A percentile compares a stretch with the other conserved stretches of the same genome.
Conservation (phyloP, 2,113 vertebrate species). For the Pleuronectes platessa region DNA sequence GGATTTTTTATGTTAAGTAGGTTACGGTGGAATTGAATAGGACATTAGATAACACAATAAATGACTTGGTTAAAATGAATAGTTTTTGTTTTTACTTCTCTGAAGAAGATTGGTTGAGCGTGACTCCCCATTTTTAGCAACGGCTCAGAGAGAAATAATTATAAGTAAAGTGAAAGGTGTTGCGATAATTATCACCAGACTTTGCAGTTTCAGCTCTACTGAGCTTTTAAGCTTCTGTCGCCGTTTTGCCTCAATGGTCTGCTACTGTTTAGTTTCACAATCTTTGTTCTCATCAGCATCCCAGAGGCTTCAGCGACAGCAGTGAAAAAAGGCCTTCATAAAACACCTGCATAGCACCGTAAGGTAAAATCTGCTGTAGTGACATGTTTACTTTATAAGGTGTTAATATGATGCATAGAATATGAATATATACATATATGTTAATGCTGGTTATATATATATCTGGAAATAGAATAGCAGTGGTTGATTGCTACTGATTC, state of each 20-base stretch:
- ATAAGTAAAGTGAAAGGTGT: neutral
- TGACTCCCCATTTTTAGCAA: neutral
- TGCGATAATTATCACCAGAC: neutral
- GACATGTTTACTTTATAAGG: too few species aligned
- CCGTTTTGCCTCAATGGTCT: neutral
- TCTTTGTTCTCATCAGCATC: neutral
- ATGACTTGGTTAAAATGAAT: neutral
- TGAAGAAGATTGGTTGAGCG: neutral
- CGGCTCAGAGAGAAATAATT: neutral
- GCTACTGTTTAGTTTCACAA: neutral
- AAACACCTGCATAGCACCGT: neutral
- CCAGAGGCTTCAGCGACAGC: neutral
- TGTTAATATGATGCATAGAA: too few species aligned
- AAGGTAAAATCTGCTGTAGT: too few species aligned
- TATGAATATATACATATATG: too few species aligned
- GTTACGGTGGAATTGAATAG: neutral
- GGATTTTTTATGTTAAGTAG: constrained; percentile 5
- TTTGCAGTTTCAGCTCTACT: neutral
- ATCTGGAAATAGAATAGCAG: neutral
- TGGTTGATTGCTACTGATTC: neutral
- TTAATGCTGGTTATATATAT: too few species aligned
- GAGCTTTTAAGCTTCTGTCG: neutral
- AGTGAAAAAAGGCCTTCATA: neutral
- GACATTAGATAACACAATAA: neutral
- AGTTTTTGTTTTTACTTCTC: too few species aligned